These are phyloP conservation scores for Trichogramma dendrolimi DNA, from an alignment of 2,888 invertebrate species.

Conservation along the genomic window DNA sequence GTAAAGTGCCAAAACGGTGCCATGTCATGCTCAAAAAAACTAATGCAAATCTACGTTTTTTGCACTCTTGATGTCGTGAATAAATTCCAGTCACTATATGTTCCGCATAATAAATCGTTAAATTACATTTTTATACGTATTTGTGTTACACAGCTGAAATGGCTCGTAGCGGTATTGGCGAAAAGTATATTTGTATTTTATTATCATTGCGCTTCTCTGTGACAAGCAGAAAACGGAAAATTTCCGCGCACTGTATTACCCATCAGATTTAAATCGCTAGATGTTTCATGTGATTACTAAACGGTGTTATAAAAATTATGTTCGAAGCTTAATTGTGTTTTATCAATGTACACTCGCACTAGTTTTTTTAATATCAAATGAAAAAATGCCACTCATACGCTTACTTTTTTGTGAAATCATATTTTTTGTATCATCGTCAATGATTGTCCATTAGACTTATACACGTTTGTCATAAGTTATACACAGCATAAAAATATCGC, in stretches of 20 bases:
- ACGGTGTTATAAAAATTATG: not conserved
- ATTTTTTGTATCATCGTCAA: not conserved
- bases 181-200: not conserved
- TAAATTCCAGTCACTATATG: slow-evolving; percentile 1
- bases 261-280: not conserved
- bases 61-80: no score
- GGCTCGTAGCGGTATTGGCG: not conserved
- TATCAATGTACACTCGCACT: not conserved
- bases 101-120: slow-evolving; percentile 6
- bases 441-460: no score
- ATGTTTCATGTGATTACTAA: not conserved
- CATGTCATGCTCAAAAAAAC: not conserved
- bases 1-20: no score
- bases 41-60: slow-evolving; percentile 6
- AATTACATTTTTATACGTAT: not conserved
- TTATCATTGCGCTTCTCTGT: not conserved
- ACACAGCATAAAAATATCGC: not conserved
- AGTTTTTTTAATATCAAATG: not conserved
- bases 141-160: slow-evolving; percentile 2
- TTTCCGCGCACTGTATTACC: not conserved
- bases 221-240: not conserved
- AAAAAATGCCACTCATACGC: not conserved
- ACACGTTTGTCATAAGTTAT: no score
- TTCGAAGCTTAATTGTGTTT: not conserved
- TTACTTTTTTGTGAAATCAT: not conserved